Evolutionary conservation across 2,113 vertebrate species (phyloP), one percentile per base, ranked within the genome.

Genomic region (Hippocampus guttulatus): DNA sequence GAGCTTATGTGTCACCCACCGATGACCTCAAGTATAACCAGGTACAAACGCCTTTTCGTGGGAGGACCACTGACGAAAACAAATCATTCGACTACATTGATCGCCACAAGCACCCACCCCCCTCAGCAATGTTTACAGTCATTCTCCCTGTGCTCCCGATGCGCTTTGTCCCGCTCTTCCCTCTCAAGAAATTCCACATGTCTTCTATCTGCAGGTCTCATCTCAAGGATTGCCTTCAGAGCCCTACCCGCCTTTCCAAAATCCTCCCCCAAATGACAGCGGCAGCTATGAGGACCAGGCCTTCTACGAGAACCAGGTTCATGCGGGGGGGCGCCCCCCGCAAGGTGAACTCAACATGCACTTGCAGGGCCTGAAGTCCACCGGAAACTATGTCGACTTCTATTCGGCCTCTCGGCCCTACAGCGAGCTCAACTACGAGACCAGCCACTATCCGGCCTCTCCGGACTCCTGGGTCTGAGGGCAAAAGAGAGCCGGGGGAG

Each of bases 351-450:
- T 96, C 88, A 96, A 94, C 92, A 98, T 99, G 96, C 96, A 98
- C 90, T 94, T 99, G 89, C 84, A 87, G 84, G 97, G 97, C 88
- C 95, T 99, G 88, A 99, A 99, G 91, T 99, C 97, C 92, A 99
- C 97, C 0, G 97, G 97, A 89, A 99, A 99, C 92, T 99, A 99
- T 1, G 97, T 99, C 73, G 97, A 99, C 93, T 99, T 99, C 94
- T 99, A 99, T 89, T 99, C 97, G 8, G 97, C 97, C 45, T 96
- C 97, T 61, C 94, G 97, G 80, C 97, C 97, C 86, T 99, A 99
- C 93, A 99, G 97, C 69, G 97, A 99, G 96, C 96, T 99, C 90
- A 99, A 98, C 94, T 98, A 99, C 70, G 97, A 99, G 93, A 98
- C 96, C 84, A 99, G 97, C 92, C 97, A 99, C 94, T 99, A 99